Conservation (phyloP, 2,113 vertebrate species). For the Scomber japonicus region DNA sequence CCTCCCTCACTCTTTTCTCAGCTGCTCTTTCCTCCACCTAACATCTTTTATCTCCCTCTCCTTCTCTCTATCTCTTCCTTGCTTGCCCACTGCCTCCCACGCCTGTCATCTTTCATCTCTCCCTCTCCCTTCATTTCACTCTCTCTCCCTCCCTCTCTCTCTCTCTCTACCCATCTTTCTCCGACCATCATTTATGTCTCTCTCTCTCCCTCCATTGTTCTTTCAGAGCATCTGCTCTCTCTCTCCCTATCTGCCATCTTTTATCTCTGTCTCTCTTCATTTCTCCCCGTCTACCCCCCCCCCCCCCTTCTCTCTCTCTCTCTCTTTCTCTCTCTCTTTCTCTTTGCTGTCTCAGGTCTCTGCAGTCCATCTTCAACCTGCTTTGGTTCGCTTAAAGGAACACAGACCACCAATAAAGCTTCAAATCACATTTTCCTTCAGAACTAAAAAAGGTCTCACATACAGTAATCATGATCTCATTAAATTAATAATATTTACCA, state of each 20-base stretch:
- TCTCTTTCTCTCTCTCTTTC: slow-evolving; percentile 25
- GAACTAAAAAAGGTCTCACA: background rate
- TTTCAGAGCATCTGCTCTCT: slow-evolving; percentile 71
- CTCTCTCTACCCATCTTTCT: slow-evolving; percentile 17
- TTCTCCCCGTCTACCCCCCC: slow-evolving; percentile 3
- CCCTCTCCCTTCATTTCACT: slow-evolving; percentile 67
- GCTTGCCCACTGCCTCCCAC: slow-evolving; percentile 62
- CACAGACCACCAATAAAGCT: slow-evolving; percentile 27
- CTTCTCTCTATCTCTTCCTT: slow-evolving; percentile 35
- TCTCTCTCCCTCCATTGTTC: slow-evolving; percentile 74
- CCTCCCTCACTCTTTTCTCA: slow-evolving; percentile 24
- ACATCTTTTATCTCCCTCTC: slow-evolving; percentile 60
- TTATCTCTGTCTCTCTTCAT: slow-evolving; percentile 63
- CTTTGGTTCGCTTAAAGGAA: slow-evolving; percentile 41
- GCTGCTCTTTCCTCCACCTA: slow-evolving; percentile 59
- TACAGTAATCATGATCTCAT: background rate
- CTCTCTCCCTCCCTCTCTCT: slow-evolving; percentile 21
- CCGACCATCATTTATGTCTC: slow-evolving; percentile 72
- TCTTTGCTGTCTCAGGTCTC: slow-evolving; percentile 52
- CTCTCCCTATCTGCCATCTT: slow-evolving; percentile 63
- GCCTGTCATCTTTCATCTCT: slow-evolving; percentile 79
- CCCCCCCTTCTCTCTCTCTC: slow-evolving; percentile 9
- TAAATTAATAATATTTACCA: background rate
- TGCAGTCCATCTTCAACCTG: slow-evolving; percentile 62
- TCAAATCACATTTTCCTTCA: background rate